phyloP scores from a whole-genome alignment of 2,797 vertebrate species.

The Phataginus tetradactyla region DNA sequence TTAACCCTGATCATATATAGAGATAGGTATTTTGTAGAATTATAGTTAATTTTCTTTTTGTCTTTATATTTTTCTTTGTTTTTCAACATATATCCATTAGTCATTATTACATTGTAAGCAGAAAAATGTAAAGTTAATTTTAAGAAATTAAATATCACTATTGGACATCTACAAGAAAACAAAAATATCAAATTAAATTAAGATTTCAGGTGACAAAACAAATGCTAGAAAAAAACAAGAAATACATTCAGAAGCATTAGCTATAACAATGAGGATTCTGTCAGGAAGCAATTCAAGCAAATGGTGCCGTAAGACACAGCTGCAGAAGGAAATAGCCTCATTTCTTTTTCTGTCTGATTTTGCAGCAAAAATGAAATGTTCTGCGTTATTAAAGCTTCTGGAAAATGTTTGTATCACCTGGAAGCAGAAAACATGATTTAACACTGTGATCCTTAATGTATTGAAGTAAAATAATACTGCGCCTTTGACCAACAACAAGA shows the following conservation, averaged over 20 bases:
- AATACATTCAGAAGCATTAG: conserved; percentile 68
- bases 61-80: neutral
- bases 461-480: conserved; percentile 9
- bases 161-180: conserved; percentile 31
- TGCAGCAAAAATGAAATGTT: conserved; percentile 47
- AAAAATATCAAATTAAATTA: conserved; percentile 29
- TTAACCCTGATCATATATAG: neutral
- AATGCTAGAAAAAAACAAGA: neutral
- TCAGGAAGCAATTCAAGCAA: conserved; percentile 61
- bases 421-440: conserved; percentile 52
- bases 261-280: conserved; percentile 50
- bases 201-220: conserved; percentile 45
- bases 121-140: conserved; percentile 5
- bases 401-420: conserved; percentile 64
- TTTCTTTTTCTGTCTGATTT: conserved; percentile 45
- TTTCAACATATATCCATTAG: neutral
- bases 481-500: conserved; percentile 8
- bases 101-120: neutral
- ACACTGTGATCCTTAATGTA: conserved; percentile 43
- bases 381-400: conserved; percentile 31
- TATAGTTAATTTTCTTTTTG: conserved; percentile 53
- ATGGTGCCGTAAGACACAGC: conserved; percentile 30
- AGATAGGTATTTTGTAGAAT: conserved; percentile 4
- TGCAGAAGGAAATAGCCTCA: conserved; percentile 62
- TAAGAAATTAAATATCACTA: conserved; percentile 46